A percentile compares a stretch with the other conserved stretches of the same genome.
These are phyloP conservation scores for Stenichneumon culpator DNA, from an alignment of 2,888 invertebrate genomes.

Conservation along the genomic window DNA sequence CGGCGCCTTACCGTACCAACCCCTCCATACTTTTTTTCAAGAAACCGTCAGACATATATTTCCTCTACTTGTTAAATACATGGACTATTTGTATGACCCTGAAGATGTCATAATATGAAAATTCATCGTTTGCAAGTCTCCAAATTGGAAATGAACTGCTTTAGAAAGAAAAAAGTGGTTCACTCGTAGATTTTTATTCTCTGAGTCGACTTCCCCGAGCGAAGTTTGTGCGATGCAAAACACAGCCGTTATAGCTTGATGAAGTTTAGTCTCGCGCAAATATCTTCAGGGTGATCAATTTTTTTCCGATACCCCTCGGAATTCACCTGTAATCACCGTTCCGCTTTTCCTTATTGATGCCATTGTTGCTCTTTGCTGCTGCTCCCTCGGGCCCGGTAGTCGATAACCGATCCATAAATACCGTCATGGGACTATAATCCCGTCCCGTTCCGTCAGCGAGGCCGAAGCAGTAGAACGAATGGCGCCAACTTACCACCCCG, in stretches of 20 bases:
- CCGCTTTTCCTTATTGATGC: neutral
- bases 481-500: neutral
- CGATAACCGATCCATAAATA: constrained; percentile 82
- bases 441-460: constrained; percentile 72
- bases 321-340: neutral
- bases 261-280: too few species aligned
- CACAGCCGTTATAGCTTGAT: too few species aligned
- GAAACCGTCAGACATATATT: neutral
- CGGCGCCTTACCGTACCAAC: too few species aligned
- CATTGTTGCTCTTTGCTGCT: neutral
- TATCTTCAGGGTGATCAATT: too few species aligned
- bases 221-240: too few species aligned
- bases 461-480: constrained; percentile 47
- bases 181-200: too few species aligned
- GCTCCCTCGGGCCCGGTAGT: constrained; percentile 28
- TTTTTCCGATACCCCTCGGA: constrained; percentile 13
- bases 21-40: constrained; percentile 9
- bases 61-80: neutral
- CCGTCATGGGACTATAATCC: constrained; percentile 82
- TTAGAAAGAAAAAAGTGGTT: too few species aligned
- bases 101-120: too few species aligned
- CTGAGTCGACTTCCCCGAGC: too few species aligned
- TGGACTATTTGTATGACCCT: neutral
- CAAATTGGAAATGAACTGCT: too few species aligned
- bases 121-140: too few species aligned